Base-by-base conservation (phyloP, 2,113 vertebrate species). In the Pao palembangensis region DNA sequence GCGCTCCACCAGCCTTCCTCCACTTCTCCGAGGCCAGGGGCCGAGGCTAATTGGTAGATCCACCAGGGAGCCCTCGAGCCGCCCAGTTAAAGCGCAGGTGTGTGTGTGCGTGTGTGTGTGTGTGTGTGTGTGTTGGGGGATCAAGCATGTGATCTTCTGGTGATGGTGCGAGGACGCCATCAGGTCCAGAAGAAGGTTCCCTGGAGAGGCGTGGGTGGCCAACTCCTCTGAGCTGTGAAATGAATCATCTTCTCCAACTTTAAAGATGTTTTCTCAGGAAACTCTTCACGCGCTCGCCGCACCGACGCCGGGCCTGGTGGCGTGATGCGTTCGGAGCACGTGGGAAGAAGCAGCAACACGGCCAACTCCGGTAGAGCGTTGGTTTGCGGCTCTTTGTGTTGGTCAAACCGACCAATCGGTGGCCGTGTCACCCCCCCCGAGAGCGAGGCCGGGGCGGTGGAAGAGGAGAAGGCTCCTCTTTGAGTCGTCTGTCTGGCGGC, bases 11-110 rank as follows among this genome's bases (percentile, higher is more conserved):
- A 31, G 75, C 68, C 67, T 55, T 57, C 63, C 78, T 82, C 80
- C 78, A 78, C 78, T 85, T 83, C 79, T 81, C 76, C 0, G 17
- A 75, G 75, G 71, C 76, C 64, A 56, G 70, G 77, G 81, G 83
- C 79, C 34, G 58, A 67, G 84, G 84, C 85, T 90, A 89, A 90
- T 89, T 87, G 89, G 82, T 3, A 42, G 59, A 83, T 87, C 80
- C 89, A 78, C 82, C 57, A 59, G 86, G 87, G 87, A 87, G 71
- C 69, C 76, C 84, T 86, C 75, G 59, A 81, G 47, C 57, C 55
- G 20, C 42, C 46, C 61, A 61, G 42, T 25, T 25, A 25, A 2
- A 5, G n/a, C n/a, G n/a, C n/a, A n/a, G n/a, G n/a, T 38, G 34
- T 38, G 34, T 12, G 34, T 12, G 34, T 38, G 34, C 3, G 34